Conservation (phyloP, 2,113 vertebrate species). For the Seriola quinqueradiata region DNA sequence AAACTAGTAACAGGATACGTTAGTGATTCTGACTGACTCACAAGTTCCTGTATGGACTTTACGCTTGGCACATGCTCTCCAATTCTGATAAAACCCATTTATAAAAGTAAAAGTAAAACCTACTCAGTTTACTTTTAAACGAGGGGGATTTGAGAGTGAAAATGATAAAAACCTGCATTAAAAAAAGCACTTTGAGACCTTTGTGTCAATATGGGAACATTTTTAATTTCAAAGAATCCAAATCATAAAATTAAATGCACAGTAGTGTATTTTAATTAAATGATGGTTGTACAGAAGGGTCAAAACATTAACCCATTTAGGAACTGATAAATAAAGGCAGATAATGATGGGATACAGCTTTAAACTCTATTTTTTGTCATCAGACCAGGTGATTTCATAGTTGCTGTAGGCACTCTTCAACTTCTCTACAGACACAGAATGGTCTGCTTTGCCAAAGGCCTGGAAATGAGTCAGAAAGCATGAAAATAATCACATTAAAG, state of each 20-base stretch:
- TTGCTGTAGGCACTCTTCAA: conserved; percentile 86
- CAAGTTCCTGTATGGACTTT: conserved; percentile 72
- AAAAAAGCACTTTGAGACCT: too few species aligned
- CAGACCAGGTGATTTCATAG: conserved; percentile 91
- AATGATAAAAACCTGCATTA: not conserved
- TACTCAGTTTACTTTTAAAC: not conserved
- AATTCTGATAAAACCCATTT: not conserved
- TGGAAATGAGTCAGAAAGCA: conserved; percentile 65
- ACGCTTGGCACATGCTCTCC: conserved; percentile 53
- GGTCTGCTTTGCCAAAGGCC: conserved; percentile 94
- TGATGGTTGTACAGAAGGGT: not conserved
- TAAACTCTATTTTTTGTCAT: conserved; percentile 84
- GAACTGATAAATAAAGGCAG: conserved; percentile 5
- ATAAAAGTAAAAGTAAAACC: not conserved
- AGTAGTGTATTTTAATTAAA: conserved; percentile 40
- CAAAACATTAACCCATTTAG: not conserved
- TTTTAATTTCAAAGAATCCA: not conserved
- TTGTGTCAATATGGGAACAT: too few species aligned
- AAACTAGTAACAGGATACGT: conserved; percentile 70
- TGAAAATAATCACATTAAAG: not conserved
- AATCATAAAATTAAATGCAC: conserved; percentile 1
- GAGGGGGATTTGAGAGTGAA: too few species aligned
- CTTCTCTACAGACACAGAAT: conserved; percentile 88
- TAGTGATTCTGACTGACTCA: conserved; percentile 29
- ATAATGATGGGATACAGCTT: conserved; percentile 1